Base-by-base conservation (phyloP, 2,888 invertebrate species). In the Cataglyphis cursor region DNA sequence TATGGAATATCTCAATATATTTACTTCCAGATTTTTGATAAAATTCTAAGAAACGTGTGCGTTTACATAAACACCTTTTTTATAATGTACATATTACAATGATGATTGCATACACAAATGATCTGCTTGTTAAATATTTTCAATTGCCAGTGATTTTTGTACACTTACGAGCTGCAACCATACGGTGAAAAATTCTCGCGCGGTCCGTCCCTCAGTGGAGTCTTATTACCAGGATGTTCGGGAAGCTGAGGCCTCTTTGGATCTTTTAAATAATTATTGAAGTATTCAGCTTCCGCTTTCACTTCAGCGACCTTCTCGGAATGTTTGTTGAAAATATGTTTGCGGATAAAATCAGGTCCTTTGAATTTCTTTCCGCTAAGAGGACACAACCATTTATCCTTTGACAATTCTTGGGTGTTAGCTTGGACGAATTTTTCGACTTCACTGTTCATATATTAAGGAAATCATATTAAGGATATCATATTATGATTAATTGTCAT, bases 381-480 rank as follows among this genome's bases (percentile, higher is more conserved):
- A 0, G 99, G 99, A 95, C 99, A 99, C 89, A 99, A 95, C 99
- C 99, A 99, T 93, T 99, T 99, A 94, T 99, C 99, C 94, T 99
- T 99, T 0, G 98, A 98, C 88, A 99, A 94, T 95, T 99, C 99
- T 93, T 99, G 98, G 0, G 99, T 99, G 94, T 99, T 99, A 0
- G 99, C 97, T 92, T 97, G 97, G 21, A 99, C 97, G 94, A 99
- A 99, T 94, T 99, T 99, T 92, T 99, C 99, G 0, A 99, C 97
- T 95, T 98, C 98, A 70, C 95, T 95, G 64, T 88, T 57, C n/a
- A 12, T 9, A 9, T 9, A 3, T 12, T 89, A 92, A 91, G 88
- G 82, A 91, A 86, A 62, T 54, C n/a, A n/a, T n/a, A n/a, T n/a
- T n/a, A n/a, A n/a, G n/a, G n/a, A 76, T 68, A 15, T 28, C 18